phyloP scores from a whole-genome alignment of 2,888 invertebrate genomes.

The Scaptomyza tumidula region DNA sequence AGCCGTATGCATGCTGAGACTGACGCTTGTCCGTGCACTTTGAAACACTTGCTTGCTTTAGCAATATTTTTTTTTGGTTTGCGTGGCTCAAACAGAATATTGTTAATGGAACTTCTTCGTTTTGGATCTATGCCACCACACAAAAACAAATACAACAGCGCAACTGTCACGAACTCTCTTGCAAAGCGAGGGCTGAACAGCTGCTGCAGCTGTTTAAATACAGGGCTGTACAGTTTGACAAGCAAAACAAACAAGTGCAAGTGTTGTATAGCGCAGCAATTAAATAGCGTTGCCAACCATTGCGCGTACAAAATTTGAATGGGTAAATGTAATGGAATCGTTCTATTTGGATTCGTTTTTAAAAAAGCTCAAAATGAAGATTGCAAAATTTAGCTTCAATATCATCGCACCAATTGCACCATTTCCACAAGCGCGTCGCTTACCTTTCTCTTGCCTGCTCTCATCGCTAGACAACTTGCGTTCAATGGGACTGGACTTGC shows the following conservation, averaged over 20 bases:
- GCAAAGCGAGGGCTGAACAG: slow-evolving; percentile 30
- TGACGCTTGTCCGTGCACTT: slow-evolving; percentile 32
- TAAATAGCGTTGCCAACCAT: slow-evolving; percentile 31
- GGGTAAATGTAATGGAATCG: not conserved
- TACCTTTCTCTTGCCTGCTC: slow-evolving; percentile 87
- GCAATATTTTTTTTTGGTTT: slow-evolving; percentile 15
- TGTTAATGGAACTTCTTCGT: slow-evolving; percentile 6
- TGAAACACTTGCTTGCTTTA: slow-evolving; percentile 35
- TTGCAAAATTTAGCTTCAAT: slow-evolving; percentile 62
- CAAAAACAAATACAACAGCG: slow-evolving; percentile 47
- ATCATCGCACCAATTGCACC: slow-evolving; percentile 75
- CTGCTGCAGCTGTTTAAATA: slow-evolving; percentile 40
- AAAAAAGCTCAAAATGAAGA: slow-evolving; percentile 6
- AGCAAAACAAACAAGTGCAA: not conserved
- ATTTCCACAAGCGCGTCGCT: slow-evolving; percentile 69
- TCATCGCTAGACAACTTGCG: slow-evolving; percentile 85
- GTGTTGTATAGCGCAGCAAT: slow-evolving; percentile 35
- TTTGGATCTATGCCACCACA: slow-evolving; percentile 27
- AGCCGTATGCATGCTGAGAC: slow-evolving; percentile 82
- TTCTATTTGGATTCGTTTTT: not conserved
- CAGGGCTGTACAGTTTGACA: slow-evolving; percentile 18
- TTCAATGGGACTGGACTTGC: slow-evolving; percentile 86
- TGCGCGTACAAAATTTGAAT: slow-evolving; percentile 19
- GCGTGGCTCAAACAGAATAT: slow-evolving; percentile 24
- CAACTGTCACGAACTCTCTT: slow-evolving; percentile 46